A percentile compares a stretch with the other conserved stretches of the same genome.
These are phyloP conservation scores for Theocolax elegans DNA, from an alignment of 1,140 invertebrate species.

Conservation along the genomic window DNA sequence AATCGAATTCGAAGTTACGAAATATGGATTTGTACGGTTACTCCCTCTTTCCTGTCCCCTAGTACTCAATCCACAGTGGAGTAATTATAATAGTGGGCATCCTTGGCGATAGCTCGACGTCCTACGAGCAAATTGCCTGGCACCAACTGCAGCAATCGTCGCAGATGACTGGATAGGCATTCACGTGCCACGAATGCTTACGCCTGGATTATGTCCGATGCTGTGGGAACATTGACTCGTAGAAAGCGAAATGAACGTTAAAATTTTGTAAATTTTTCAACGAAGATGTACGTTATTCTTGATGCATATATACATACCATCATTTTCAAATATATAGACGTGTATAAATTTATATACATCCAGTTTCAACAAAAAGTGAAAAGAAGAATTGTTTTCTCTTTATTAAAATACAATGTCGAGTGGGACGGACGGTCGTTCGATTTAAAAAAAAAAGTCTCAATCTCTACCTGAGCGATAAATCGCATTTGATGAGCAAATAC, in stretches of 20 bases:
- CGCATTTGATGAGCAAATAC: neutral
- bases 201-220: neutral
- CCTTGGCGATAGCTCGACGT: neutral
- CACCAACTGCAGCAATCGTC: neutral
- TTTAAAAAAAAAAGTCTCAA: neutral
- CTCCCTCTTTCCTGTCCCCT: neutral
- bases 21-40: too few species aligned
- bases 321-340: too few species aligned
- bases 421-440: too few species aligned
- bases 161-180: conserved; percentile 18
- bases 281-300: too few species aligned
- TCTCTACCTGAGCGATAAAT: neutral
- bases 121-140: neutral
- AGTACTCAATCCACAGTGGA: too few species aligned
- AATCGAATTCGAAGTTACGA: too few species aligned
- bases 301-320: too few species aligned
- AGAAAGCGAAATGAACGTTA: neutral
- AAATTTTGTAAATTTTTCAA: too few species aligned
- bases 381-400: too few species aligned
- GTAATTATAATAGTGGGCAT: conserved; percentile 34
- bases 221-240: neutral
- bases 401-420: too few species aligned
- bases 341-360: too few species aligned
- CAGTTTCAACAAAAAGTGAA: too few species aligned
- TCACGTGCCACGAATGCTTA: conserved; percentile 14